phyloP scores from a whole-genome alignment of 2,797 vertebrate species.

The Tinamus major region DNA sequence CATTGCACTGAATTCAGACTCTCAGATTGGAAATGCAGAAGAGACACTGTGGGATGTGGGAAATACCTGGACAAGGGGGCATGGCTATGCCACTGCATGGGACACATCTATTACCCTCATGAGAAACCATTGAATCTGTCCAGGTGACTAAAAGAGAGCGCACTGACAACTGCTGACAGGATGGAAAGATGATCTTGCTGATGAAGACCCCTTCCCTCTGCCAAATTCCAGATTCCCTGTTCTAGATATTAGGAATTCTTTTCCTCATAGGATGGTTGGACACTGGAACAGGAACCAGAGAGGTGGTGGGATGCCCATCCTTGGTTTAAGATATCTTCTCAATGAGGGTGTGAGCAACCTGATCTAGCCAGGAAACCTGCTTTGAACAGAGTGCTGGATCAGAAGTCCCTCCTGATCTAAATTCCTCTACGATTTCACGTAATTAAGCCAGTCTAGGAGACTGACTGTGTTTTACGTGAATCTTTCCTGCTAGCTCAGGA shows the following conservation, averaged over 20 bases:
- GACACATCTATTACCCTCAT: not conserved
- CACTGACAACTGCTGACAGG: not conserved
- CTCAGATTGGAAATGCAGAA: not conserved
- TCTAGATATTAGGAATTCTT: not conserved
- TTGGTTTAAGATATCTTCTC: not conserved
- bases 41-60: no score
- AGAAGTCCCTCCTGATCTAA: not conserved
- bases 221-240: not conserved
- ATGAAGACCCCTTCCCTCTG: not conserved
- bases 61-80: not conserved
- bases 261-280: not conserved
- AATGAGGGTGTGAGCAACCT: not conserved
- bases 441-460: not conserved
- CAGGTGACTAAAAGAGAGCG: no score
- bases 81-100: not conserved
- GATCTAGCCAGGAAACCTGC: not conserved
- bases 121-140: not conserved
- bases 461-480: accelerated
- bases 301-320: not conserved
- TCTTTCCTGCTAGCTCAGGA: not conserved
- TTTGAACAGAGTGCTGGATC: not conserved
- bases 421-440: not conserved
- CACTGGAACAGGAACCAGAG: not conserved
- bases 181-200: not conserved
- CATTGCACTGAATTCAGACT: no score